Percentiles rank a stretch among this genome's conserved stretches.
Conservation (phyloP, 2,113 vertebrate genomes). For the Micromys minutus region DNA sequence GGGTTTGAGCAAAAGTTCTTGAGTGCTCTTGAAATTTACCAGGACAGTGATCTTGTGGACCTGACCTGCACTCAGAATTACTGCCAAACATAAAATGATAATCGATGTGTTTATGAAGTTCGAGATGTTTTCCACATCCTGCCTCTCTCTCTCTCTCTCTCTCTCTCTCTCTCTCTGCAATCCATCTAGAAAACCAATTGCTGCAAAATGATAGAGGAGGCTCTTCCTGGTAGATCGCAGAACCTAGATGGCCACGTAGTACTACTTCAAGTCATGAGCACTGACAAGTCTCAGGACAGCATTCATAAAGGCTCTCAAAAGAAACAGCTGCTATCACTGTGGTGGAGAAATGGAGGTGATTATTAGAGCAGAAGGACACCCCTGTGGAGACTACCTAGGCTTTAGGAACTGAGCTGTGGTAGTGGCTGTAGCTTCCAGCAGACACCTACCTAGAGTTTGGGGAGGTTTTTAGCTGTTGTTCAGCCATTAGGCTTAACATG, state of each 20-base stretch:
- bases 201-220: not conserved
- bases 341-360: not conserved
- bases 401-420: rapidly evolving
- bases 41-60: too few species aligned
- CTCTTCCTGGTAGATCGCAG: rapidly evolving
- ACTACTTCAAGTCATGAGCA: not conserved
- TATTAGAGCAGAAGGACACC: rapidly evolving
- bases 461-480: not conserved
- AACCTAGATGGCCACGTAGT: rapidly evolving
- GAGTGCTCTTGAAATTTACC: not conserved
- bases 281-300: not conserved
- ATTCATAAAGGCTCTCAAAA: rapidly evolving
- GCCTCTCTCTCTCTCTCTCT: too few species aligned
- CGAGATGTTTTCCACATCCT: not conserved
- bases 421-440: not conserved
- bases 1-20: not conserved
- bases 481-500: not conserved
- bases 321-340: rapidly evolving
- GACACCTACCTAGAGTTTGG: not conserved
- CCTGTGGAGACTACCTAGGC: rapidly evolving
- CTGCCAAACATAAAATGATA: not conserved
- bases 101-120: not conserved
- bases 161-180: too few species aligned
- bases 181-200: not conserved
- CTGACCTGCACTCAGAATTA: not conserved